These are phyloP conservation scores for Melikaiella ostensackeni DNA, from an alignment of 2,888 invertebrate species.

Conservation along the genomic window DNA sequence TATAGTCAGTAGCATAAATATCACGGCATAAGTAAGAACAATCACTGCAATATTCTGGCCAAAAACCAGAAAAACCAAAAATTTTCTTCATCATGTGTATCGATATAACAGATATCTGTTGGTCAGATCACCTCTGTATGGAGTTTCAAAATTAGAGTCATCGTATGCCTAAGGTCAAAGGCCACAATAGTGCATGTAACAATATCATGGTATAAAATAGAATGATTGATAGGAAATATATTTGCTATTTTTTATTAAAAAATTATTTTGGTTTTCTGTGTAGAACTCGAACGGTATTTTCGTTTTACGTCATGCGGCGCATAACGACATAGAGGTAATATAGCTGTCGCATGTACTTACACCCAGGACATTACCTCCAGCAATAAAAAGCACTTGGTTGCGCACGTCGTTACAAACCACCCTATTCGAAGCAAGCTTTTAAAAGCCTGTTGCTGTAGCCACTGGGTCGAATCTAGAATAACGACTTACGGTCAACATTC, in stretches of 20 bases:
- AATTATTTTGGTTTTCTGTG: background rate
- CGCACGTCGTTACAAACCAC: conserved; percentile 16
- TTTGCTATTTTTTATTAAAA: background rate
- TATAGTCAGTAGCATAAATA: too few species aligned
- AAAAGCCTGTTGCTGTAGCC: conserved; percentile 33
- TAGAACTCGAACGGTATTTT: background rate
- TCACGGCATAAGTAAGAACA: too few species aligned
- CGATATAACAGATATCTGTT: too few species aligned
- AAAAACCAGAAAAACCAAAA: too few species aligned
- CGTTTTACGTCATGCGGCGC: background rate
- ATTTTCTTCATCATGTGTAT: too few species aligned
- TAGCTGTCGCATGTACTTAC: conserved; percentile 22
- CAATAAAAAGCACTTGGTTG: conserved; percentile 29
- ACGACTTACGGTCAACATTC: conserved; percentile 3
- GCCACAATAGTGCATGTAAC: too few species aligned
- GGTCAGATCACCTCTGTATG: too few species aligned
- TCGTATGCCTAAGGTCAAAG: too few species aligned
- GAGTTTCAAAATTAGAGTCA: too few species aligned
- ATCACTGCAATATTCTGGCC: too few species aligned
- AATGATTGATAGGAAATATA: too few species aligned
- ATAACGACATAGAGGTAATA: conserved; percentile 14
- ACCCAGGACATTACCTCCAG: background rate
- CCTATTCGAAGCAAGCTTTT: conserved; percentile 4
- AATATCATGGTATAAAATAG: too few species aligned
- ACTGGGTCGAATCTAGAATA: conserved; percentile 16